Conservation (phyloP, 2,113 vertebrate genomes). For the Hydropotes inermis region DNA sequence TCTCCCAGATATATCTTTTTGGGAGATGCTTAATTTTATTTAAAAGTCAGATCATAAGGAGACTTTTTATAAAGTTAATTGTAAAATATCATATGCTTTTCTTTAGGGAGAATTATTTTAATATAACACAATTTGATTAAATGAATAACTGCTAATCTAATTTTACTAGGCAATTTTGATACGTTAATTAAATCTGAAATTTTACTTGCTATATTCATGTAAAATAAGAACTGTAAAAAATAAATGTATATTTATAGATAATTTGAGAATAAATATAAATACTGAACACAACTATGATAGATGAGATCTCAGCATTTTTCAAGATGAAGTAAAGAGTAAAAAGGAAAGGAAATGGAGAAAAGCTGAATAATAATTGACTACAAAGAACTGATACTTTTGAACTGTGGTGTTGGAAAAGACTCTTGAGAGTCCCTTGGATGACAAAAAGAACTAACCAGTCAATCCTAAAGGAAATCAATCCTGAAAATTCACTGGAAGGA, state of each 20-base stretch:
- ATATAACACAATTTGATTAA: not conserved
- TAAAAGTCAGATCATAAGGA: not conserved
- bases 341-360: not conserved
- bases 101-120: not conserved
- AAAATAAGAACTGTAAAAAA: not conserved
- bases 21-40: not conserved
- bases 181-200: not conserved
- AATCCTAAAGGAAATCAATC: not conserved
- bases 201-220: not conserved
- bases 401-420: not conserved
- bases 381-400: not conserved
- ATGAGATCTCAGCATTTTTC: not conserved
- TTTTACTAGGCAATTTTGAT: not conserved
- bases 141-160: not conserved
- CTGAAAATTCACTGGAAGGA: not conserved
- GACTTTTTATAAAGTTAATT: not conserved
- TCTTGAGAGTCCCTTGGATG: not conserved
- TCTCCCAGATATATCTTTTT: not conserved
- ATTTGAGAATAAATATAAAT: not conserved
- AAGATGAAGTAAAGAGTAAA: not conserved
- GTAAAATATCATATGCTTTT: not conserved
- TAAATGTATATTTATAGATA: not conserved
- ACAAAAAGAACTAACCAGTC: not conserved
- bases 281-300: not conserved
- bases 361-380: not conserved